Conservation (phyloP, 2,797 vertebrate species). For the Peromyscus nudipes region DNA sequence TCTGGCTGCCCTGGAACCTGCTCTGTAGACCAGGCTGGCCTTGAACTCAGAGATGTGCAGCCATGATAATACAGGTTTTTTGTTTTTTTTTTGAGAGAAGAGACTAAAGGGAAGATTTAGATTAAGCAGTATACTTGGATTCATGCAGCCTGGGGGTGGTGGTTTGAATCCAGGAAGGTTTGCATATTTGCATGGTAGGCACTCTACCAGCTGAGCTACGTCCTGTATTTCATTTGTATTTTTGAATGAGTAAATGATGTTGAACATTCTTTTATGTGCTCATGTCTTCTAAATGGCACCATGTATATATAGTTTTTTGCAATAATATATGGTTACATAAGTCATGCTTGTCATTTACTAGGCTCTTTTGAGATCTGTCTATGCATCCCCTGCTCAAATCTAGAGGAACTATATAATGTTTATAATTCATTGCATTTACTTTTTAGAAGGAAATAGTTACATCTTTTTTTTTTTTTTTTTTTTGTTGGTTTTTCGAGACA, state of each 20-base stretch:
- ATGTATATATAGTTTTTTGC: conserved; percentile 12
- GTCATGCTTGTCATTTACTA: conserved; percentile 16
- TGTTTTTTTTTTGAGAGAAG: neutral
- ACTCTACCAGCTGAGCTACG: neutral
- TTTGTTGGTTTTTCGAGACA: too few relatives aligned
- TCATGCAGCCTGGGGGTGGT: neutral
- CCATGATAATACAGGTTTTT: neutral
- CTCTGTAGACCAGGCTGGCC: neutral
- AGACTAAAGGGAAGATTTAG: neutral
- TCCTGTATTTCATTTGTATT: neutral
- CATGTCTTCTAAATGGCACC: neutral
- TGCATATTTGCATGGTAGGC: neutral
- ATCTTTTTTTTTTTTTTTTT: conserved; percentile 2
- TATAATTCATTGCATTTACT: conserved; percentile 20
- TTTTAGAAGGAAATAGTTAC: conserved; percentile 52
- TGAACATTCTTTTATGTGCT: neutral
- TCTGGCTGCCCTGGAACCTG: too few relatives aligned
- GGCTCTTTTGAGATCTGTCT: conserved; percentile 44
- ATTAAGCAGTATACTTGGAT: neutral
- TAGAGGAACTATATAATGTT: neutral
- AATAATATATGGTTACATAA: conserved; percentile 7
- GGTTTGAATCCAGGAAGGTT: neutral
- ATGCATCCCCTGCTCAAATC: neutral
- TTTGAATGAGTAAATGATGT: neutral
- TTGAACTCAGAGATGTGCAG: neutral